Evolutionary conservation across 2,888 invertebrate species (phyloP).

Genomic region (Sarcophaga rosellei): DNA sequence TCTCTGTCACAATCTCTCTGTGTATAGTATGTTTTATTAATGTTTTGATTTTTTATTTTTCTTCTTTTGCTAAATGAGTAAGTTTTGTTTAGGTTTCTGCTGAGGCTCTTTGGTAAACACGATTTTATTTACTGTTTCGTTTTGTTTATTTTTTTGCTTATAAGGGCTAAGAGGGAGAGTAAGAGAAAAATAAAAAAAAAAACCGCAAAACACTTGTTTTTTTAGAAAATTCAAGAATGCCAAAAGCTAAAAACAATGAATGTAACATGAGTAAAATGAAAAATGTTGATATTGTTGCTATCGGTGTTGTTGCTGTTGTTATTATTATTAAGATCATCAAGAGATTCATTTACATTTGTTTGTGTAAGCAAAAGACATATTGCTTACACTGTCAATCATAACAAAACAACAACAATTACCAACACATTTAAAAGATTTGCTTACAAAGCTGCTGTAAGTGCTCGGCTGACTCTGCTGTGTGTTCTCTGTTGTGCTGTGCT

Average conservation of each 20-base stretch:
- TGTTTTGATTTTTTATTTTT: background rate
- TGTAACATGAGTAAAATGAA: slow-evolving; percentile 32
- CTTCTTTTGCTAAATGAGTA: background rate
- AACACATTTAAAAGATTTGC: background rate
- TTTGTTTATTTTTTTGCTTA: slow-evolving; percentile 39
- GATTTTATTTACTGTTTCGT: slow-evolving; percentile 34
- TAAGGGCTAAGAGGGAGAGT: background rate
- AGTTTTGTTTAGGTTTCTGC: slow-evolving; percentile 24
- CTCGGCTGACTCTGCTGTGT: too few relatives aligned
- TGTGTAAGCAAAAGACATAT: background rate
- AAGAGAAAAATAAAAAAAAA: slow-evolving; percentile 20
- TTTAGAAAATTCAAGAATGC: slow-evolving; percentile 19
- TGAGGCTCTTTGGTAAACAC: background rate
- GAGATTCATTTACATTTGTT: slow-evolving; percentile 28
- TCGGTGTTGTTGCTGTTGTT: too few relatives aligned
- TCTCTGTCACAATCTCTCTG: slow-evolving; percentile 12
- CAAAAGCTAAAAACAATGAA: background rate
- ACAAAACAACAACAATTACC: too few relatives aligned
- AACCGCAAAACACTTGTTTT: slow-evolving; percentile 63
- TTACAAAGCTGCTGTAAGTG: too few relatives aligned
- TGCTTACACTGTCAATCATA: too few relatives aligned
- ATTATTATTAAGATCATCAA: slow-evolving; percentile 28
- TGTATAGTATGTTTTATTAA: background rate
- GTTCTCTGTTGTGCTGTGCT: too few relatives aligned
- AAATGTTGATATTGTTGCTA: slow-evolving; percentile 1